These are phyloP conservation scores for Tyrophagus putrescentiae DNA, from an alignment of 1,140 invertebrate genomes.

Conservation along the genomic window DNA sequence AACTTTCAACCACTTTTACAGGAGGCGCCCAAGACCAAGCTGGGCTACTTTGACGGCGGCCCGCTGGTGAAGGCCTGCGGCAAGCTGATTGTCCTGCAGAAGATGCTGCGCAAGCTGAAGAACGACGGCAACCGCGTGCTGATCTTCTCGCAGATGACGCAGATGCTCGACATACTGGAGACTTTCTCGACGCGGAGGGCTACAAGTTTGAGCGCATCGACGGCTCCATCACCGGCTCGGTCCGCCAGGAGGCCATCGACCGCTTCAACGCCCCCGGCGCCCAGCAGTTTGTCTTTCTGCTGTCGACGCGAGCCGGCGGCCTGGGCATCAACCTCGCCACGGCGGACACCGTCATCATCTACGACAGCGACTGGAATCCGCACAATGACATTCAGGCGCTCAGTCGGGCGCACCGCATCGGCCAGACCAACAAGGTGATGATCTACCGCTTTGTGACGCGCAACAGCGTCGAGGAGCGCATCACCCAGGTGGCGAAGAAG, in stretches of 20 bases:
- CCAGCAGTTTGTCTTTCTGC: constrained; percentile 87
- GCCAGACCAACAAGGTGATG: constrained; percentile 98
- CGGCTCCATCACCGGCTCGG: constrained; percentile 85
- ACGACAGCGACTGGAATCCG: constrained; percentile 99
- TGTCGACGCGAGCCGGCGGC: constrained; percentile 95
- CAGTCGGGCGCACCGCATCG: constrained; percentile 94
- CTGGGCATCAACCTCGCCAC: constrained; percentile 98
- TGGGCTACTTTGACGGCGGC: constrained; percentile 82
- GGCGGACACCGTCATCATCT: constrained; percentile 97
- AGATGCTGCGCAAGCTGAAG: constrained; percentile 82
- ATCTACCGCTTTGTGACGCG: constrained; percentile 99
- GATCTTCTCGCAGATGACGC: constrained; percentile 99
- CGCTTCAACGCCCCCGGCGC: constrained; percentile 63
- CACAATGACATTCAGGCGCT: constrained; percentile 99
- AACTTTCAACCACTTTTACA: background rate
- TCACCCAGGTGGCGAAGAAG: constrained; percentile 91
- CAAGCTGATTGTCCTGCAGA: constrained; percentile 82
- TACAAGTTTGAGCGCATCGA: constrained; percentile 99
- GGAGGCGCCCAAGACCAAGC: constrained; percentile 70
- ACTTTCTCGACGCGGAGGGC: constrained; percentile 90
- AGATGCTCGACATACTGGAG: constrained; percentile 98
- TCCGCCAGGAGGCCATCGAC: constrained; percentile 96
- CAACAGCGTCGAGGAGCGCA: constrained; percentile 94
- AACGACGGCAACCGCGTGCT: constrained; percentile 88
- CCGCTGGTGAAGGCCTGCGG: constrained; percentile 86